phyloP scores from a whole-genome alignment of 2,888 invertebrate genomes.

The Clusia tigrina region DNA sequence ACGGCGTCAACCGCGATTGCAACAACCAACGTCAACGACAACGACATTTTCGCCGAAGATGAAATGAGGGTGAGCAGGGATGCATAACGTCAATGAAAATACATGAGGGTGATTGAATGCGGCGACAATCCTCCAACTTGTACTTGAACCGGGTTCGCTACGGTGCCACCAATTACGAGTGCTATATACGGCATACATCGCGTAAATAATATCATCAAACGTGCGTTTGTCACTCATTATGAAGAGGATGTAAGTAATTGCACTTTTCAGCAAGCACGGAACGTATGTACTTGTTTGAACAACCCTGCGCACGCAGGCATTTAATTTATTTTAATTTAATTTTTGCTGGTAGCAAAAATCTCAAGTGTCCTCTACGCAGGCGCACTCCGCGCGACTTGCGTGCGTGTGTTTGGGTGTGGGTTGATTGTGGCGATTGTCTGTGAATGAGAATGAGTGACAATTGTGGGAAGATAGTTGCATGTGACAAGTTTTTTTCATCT shows the following conservation, averaged over 20 bases:
- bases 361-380: neutral
- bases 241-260: neutral
- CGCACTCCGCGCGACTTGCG: neutral
- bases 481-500: neutral
- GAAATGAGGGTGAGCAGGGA: conserved; percentile 48
- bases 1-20: conserved; percentile 9
- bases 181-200: conserved; percentile 7
- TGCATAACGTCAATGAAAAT: conserved; percentile 40
- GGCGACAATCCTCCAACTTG: conserved; percentile 35
- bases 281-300: neutral
- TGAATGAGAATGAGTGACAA: conserved; percentile 10
- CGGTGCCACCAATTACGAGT: conserved; percentile 39
- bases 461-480: conserved; percentile 4
- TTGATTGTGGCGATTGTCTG: neutral
- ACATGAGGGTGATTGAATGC: conserved; percentile 13
- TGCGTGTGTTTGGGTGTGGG: neutral
- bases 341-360: neutral
- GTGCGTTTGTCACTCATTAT: conserved; percentile 49
- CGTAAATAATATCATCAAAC: conserved; percentile 50
- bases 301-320: neutral
- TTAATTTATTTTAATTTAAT: conserved; percentile 3
- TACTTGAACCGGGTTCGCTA: conserved; percentile 44
- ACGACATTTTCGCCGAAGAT: neutral
- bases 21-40: neutral
- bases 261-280: neutral